These are phyloP conservation scores for Caracal caracal DNA, from an alignment of 2,113 vertebrate genomes.

Conservation along the genomic window DNA sequence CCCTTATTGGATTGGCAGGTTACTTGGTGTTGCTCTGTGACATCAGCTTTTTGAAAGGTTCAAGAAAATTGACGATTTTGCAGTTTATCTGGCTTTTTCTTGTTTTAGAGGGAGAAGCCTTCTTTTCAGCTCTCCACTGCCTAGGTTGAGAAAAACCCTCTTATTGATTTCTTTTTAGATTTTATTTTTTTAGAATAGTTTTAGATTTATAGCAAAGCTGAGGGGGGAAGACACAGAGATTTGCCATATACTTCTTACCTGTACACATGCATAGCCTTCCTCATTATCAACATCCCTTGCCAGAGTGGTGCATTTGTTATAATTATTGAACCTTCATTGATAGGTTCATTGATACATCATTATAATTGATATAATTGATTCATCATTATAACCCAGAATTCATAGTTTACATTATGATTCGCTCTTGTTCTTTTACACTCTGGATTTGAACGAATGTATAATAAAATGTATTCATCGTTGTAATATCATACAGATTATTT, in stretches of 20 bases:
- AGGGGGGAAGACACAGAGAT: neutral
- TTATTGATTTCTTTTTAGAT: neutral
- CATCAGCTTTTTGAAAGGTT: neutral
- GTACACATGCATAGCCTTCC: neutral
- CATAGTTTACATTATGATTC: neutral
- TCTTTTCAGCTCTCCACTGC: neutral
- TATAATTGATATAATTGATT: neutral
- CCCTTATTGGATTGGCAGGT: neutral
- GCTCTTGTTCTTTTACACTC: neutral
- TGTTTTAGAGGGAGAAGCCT: neutral
- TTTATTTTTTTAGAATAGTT: neutral
- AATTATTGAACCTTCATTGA: neutral
- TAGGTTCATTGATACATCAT: too few relatives aligned
- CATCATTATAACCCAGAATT: neutral
- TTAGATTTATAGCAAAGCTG: neutral
- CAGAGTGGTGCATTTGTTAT: neutral
- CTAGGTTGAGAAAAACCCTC: neutral
- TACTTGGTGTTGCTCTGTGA: neutral
- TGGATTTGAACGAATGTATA: neutral
- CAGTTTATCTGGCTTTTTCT: neutral
- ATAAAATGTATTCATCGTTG: neutral
- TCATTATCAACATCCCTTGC: neutral
- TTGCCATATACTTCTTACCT: neutral
- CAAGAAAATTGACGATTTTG: neutral
- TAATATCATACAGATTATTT: neutral